These are phyloP conservation scores for Drosophila percnosoma DNA, from an alignment of 2,888 invertebrate genomes.

Conservation along the genomic window DNA sequence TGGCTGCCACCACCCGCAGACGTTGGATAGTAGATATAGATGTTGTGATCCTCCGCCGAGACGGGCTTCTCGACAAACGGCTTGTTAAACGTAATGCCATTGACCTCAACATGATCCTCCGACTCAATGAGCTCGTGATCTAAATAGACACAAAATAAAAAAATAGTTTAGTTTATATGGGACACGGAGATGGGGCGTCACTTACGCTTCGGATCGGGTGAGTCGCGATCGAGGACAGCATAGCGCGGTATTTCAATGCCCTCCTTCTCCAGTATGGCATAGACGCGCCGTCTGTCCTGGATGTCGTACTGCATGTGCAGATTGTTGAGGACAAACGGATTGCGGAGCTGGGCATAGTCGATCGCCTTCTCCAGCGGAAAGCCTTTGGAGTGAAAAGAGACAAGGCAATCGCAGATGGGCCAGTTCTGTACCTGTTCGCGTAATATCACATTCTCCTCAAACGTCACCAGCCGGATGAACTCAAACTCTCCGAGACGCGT, in stretches of 20 bases:
- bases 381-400: conserved; percentile 99
- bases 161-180: too few relatives aligned
- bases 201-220: conserved; percentile 95
- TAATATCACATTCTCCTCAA: conserved; percentile 97
- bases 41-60: conserved; percentile 99
- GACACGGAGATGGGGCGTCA: conserved; percentile 37
- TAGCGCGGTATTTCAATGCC: conserved; percentile 99
- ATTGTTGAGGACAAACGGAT: conserved; percentile 99
- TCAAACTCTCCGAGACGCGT: conserved; percentile 98
- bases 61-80: conserved; percentile 99
- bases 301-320: conserved; percentile 99
- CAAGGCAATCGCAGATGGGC: conserved; percentile 98
- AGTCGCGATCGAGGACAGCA: conserved; percentile 97
- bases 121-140: conserved; percentile 96
- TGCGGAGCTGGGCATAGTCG: conserved; percentile 95
- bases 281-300: conserved; percentile 97
- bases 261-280: conserved; percentile 95
- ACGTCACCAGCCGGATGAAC: conserved; percentile 97
- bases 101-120: conserved; percentile 98
- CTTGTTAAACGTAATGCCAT: conserved; percentile 97
- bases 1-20: conserved; percentile 99
- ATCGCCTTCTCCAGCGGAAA: conserved; percentile 99
- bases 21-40: conserved; percentile 99
- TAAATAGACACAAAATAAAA: conserved; percentile 81
- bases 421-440: conserved; percentile 98